A percentile compares a stretch with the other conserved stretches of the same genome.
Evolutionary conservation across 2,797 vertebrate species (phyloP).

Genomic region (Buceros bicornis): DNA sequence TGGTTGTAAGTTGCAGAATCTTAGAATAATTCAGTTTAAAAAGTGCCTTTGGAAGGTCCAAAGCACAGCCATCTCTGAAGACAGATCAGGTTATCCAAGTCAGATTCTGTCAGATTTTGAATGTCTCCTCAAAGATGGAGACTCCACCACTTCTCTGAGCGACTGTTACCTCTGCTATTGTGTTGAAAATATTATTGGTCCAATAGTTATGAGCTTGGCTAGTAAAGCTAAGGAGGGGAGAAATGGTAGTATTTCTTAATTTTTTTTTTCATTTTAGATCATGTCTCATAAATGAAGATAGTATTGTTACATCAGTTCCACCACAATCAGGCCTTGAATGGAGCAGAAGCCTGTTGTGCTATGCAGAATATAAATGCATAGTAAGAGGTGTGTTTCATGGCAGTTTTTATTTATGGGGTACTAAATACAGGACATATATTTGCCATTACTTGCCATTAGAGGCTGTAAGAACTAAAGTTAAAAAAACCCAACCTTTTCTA

Average conservation of each 20-base stretch:
- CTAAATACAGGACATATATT: neutral
- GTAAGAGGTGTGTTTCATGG: neutral
- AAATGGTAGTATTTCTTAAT: neutral
- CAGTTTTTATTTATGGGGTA: neutral
- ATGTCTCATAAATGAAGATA: neutral
- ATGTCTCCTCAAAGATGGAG: neutral
- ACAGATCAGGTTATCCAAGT: neutral
- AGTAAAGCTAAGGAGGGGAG: neutral
- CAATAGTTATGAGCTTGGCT: neutral
- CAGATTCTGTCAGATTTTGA: neutral
- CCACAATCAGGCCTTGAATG: neutral
- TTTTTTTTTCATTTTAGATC: neutral
- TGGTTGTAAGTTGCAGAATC: neutral
- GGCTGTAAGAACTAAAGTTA: neutral
- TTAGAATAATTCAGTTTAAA: neutral
- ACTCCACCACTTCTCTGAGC: neutral
- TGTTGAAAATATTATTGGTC: neutral
- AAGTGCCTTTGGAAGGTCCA: neutral
- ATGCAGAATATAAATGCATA: neutral
- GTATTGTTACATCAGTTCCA: neutral
- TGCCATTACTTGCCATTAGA: neutral
- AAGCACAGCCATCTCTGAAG: neutral
- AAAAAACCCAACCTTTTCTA: rapidly evolving
- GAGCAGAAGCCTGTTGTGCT: neutral
- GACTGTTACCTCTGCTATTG: neutral